Evolutionary conservation across 2,888 invertebrate genomes (phyloP).

Genomic region (Cacoxenus indagator): DNA sequence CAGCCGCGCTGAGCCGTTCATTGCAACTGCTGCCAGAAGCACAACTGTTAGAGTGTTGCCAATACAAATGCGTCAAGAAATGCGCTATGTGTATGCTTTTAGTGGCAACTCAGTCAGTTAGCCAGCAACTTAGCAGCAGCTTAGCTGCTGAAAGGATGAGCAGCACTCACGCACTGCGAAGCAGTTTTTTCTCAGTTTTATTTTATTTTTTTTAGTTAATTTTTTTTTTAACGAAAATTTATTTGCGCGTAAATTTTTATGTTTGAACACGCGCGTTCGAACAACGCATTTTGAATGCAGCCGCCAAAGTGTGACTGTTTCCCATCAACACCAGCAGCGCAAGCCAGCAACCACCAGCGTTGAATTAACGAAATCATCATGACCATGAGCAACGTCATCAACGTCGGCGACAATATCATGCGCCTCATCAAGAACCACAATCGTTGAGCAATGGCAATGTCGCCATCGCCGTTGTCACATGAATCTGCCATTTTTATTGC

Average conservation of each 20-base stretch:
- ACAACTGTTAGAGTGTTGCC: too few relatives aligned
- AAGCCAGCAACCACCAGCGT: background rate
- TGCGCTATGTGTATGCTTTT: too few relatives aligned
- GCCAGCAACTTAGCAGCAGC: too few relatives aligned
- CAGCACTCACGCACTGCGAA: background rate
- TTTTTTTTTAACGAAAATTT: slow-evolving; percentile 63
- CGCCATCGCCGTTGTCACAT: slow-evolving; percentile 49
- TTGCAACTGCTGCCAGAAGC: too few relatives aligned
- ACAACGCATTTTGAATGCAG: slow-evolving; percentile 17
- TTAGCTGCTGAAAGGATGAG: too few relatives aligned
- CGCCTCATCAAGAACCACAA: slow-evolving; percentile 33
- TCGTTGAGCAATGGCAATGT: slow-evolving; percentile 14
- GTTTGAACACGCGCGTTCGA: slow-evolving; percentile 30
- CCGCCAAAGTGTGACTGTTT: slow-evolving; percentile 42
- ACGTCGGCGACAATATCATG: slow-evolving; percentile 27
- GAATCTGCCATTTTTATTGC: slow-evolving; percentile 64
- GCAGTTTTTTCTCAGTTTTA: slow-evolving; percentile 33
- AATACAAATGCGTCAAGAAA: too few relatives aligned
- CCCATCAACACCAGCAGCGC: slow-evolving; percentile 48
- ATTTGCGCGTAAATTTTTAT: slow-evolving; percentile 63
- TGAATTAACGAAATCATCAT: background rate
- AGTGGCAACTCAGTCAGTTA: too few relatives aligned
- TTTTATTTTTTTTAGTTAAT: slow-evolving; percentile 52
- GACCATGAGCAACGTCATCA: slow-evolving; percentile 36
- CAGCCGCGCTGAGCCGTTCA: too few relatives aligned